phyloP scores from a whole-genome alignment of 2,797 vertebrate genomes.

The Esox lucius region DNA sequence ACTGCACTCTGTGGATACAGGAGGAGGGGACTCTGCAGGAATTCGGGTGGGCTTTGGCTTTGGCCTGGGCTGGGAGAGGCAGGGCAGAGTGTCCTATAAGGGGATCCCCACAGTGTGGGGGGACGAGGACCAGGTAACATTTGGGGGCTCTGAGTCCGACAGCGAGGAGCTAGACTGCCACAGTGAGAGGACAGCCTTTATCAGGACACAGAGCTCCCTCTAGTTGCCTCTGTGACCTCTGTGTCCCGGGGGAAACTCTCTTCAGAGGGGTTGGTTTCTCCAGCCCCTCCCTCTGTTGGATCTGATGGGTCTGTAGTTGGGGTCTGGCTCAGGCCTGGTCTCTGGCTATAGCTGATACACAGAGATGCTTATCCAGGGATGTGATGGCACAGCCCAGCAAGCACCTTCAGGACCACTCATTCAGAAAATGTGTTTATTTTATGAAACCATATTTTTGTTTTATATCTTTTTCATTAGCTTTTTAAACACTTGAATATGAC shows the following conservation, averaged over 20 bases:
- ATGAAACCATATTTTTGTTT: constrained; percentile 22
- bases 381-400: neutral
- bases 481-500: constrained; percentile 19
- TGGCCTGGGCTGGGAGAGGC: constrained; percentile 57
- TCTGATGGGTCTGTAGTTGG: neutral
- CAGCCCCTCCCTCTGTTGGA: constrained; percentile 1
- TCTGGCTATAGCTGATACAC: neutral
- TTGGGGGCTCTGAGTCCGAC: constrained; percentile 84
- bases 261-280: neutral
- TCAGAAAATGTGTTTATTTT: constrained; percentile 35
- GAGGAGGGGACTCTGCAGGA: constrained; percentile 35
- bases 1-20: constrained; percentile 79
- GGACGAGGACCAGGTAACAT: constrained; percentile 78
- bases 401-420: constrained; percentile 4
- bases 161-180: constrained; percentile 83
- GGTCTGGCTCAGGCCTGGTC: constrained; percentile 17
- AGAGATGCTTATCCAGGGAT: constrained; percentile 8
- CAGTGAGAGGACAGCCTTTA: constrained; percentile 93
- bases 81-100: constrained; percentile 87
- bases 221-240: constrained; percentile 63
- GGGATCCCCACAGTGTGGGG: constrained; percentile 95
- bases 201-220: constrained; percentile 92
- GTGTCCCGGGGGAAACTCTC: constrained; percentile 6
- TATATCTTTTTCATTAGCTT: constrained; percentile 26
- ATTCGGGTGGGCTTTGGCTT: constrained; percentile 64